Evolutionary conservation across 2,797 vertebrate species (phyloP).

Genomic region (Tachyglossus aculeatus): DNA sequence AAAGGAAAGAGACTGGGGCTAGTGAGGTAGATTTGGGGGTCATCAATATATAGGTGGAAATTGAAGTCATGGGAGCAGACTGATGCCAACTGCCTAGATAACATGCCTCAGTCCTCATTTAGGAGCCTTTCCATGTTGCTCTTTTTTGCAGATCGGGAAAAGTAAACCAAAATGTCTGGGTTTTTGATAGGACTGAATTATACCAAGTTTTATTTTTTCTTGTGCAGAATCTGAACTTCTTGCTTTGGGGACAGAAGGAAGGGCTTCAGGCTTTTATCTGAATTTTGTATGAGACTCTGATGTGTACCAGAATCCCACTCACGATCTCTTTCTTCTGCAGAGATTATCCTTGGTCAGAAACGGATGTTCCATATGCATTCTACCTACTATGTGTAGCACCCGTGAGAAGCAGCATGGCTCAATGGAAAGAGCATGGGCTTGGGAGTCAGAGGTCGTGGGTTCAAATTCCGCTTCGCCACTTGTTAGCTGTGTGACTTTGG

Average conservation of each 20-base stretch:
- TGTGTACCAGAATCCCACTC: conserved; percentile 60
- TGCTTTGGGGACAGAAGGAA: conserved; percentile 54
- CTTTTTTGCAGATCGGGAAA: conserved; percentile 54
- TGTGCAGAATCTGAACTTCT: conserved; percentile 37
- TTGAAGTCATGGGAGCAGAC: too few relatives aligned
- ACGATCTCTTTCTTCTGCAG: conserved; percentile 58
- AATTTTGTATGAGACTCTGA: conserved; percentile 58
- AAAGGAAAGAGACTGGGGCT: too few relatives aligned
- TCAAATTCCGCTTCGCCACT: too few relatives aligned
- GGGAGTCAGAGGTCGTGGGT: too few relatives aligned
- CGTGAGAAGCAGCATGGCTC: too few relatives aligned
- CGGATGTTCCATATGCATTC: conserved; percentile 74
- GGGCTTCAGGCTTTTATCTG: conserved; percentile 60
- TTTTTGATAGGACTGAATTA: conserved; percentile 48
- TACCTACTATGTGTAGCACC: conserved; percentile 71
- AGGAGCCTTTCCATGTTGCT: conserved; percentile 62
- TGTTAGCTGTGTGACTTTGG: too few relatives aligned
- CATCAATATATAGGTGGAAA: too few relatives aligned
- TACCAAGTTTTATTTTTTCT: conserved; percentile 48
- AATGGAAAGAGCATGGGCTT: too few relatives aligned
- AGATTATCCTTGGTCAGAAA: conserved; percentile 66
- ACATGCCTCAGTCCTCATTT: too few relatives aligned
- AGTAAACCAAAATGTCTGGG: conserved; percentile 22
- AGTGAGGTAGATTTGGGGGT: too few relatives aligned
- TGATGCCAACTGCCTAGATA: too few relatives aligned